These are phyloP conservation scores for Scomber scombrus DNA, from an alignment of 2,113 vertebrate genomes.

Conservation along the genomic window DNA sequence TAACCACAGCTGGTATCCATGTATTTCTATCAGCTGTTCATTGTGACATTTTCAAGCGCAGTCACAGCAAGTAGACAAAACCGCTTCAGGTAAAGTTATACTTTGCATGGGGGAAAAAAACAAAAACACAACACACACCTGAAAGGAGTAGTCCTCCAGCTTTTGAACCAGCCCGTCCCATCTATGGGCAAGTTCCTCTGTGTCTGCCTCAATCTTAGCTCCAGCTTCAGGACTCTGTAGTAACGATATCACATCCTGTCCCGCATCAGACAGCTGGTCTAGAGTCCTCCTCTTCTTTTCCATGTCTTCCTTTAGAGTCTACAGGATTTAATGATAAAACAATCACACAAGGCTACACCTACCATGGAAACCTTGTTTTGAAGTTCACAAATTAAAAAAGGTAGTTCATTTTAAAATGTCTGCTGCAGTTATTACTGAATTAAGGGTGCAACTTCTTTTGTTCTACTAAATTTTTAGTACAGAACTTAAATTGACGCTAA, in stretches of 20 bases:
- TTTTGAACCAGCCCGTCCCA: conserved; percentile 97
- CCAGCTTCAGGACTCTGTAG: conserved; percentile 85
- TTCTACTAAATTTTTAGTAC: not conserved
- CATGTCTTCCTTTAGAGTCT: conserved; percentile 98
- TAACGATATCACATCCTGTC: conserved; percentile 90
- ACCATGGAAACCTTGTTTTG: not conserved
- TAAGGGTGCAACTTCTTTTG: not conserved
- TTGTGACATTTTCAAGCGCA: no score
- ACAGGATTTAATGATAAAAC: not conserved
- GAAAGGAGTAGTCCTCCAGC: conserved; percentile 94
- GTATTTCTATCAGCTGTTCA: not conserved
- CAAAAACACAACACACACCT: conserved; percentile 83
- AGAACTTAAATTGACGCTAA: not conserved
- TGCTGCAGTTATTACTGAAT: not conserved
- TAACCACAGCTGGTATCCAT: not conserved
- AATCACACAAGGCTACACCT: not conserved
- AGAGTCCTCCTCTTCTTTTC: conserved; percentile 91
- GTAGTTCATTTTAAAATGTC: not conserved
- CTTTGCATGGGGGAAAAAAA: no score
- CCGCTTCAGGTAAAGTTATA: no score
- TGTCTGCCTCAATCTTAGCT: conserved; percentile 86
- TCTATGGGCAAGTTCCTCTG: conserved; percentile 92
- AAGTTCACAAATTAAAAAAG: not conserved
- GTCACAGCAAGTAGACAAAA: not conserved
- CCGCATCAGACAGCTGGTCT: conserved; percentile 91